Conservation (phyloP, 2,113 vertebrate genomes). For the Daubentonia madagascariensis region DNA sequence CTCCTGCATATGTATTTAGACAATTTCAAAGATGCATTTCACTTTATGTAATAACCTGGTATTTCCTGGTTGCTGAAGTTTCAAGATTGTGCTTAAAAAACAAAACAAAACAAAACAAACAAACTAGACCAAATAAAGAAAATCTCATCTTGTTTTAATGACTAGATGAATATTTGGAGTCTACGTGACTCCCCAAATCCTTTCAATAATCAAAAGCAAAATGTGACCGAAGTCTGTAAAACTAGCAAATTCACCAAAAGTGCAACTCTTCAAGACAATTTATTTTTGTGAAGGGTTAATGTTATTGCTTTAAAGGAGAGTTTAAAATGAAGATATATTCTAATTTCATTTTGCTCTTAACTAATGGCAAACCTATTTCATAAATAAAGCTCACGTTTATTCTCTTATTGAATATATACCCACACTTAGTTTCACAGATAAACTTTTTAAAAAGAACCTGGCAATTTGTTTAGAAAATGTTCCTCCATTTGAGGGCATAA, state of each 20-base stretch:
- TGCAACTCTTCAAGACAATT: not conserved
- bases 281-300: not conserved
- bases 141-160: constrained; percentile 23
- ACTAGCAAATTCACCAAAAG: not conserved
- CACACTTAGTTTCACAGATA: not conserved
- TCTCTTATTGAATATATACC: not conserved
- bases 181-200: not conserved
- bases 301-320: not conserved
- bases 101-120: not conserved
- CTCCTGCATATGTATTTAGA: not conserved
- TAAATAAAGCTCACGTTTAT: not conserved
- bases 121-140: constrained; percentile 38
- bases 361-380: not conserved
- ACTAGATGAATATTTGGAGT: constrained; percentile 3
- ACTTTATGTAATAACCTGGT: not conserved
- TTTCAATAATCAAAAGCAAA: constrained; percentile 20
- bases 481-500: not conserved
- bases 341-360: constrained; percentile 15
- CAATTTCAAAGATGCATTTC: constrained; percentile 5
- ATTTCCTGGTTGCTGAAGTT: constrained; percentile 14
- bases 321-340: not conserved
- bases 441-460: not conserved
- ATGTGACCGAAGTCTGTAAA: not conserved
- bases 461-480: not conserved
- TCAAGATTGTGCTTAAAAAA: constrained; percentile 3